Evolutionary conservation across 1,140 invertebrate species (phyloP), one percentile per base, ranked within the genome.

Genomic region (Trichoplusia ni): DNA sequence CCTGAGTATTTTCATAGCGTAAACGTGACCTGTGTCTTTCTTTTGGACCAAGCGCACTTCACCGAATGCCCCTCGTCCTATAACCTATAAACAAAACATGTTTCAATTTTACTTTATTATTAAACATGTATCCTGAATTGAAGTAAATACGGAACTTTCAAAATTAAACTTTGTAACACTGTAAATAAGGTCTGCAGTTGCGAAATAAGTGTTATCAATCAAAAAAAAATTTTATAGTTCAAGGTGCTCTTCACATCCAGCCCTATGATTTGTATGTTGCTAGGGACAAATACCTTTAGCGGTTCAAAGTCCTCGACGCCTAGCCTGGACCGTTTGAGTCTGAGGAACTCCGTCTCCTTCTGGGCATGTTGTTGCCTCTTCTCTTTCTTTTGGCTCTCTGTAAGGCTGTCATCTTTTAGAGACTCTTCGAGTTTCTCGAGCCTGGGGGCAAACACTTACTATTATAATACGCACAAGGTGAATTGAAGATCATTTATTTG

Each of bases 1-100:
- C 61, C 98, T 93, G 25, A 99, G 93, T 82, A 99, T 99, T 92
- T 99, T 99, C 99, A 99, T 99, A 8, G 99, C 99, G 91, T 99
- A 99, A 16, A 99, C 98, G 92, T 99, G 98, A 18, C 99, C 99
- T 5, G 98, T 99, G 87, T 99, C 99, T 90, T 99, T 99, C 90
- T 99, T 99, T 92, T 99, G 99, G 42, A 99, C 99, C 9, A 99
- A 92, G 72, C 99, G 95, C 47, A 99, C 98, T 92, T 99, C 99
- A 42, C 99, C 99, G 89, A 99, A 99, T 19, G 99, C 99, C 56
- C 99, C 99, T 81, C 98, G 93, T 9, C 99, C 99, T 73, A 97
- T 97, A 16, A 99, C 92, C 90, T 90, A 73, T n/a, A 23, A 44
- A 40, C 8, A 25, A 46, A n/a, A 31, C 21, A 7, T 21, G 8